Evolutionary conservation across 1,140 invertebrate genomes (phyloP), one percentile per base, ranked within the genome.

Genomic region (Conus betulinus): DNA sequence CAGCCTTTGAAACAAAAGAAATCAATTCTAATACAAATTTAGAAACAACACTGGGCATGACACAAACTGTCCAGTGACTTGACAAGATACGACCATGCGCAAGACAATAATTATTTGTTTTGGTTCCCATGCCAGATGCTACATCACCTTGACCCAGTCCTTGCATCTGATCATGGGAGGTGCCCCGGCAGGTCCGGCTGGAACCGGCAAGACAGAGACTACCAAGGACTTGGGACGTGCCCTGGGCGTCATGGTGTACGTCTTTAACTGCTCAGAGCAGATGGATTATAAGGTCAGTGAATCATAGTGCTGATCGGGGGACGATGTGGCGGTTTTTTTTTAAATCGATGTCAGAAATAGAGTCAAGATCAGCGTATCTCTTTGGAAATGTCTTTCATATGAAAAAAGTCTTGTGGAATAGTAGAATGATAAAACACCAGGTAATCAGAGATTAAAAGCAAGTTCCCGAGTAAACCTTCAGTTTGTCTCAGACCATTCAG

Each of bases 211-310:
- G 96, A 99, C 98, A 0, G 98, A 99, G 96, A 99, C 98, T 0
- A 99, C 98, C 0, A 99, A 99, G 96, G 98, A 99, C 96, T 95
- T 99, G 87, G 98, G 98, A 53, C 96, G 98, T 94, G 98, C 98
- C 71, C 96, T 99, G 3, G 98, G 98, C 11, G 98, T 99, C 76
- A 99, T 99, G 98, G 98, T 99, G 0, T 99, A 99, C 93, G 98
- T 99, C 3, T 99, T 99, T 95, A 99, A 99, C 95, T 99, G 98
- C 94, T 99, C 98, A 5, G 98, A 99, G 94, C 98, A 99, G 96
- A 99, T 99, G 98, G 98, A 99, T 95, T 99, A 99, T 94, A 98
- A 98, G 96, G 97, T 97, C 20, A 20, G 79, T 10, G 11, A 13
- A 71, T 60, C 15, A 8, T 60, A 8, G 57, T 60, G 57, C 39